Evolutionary conservation across 2,888 invertebrate species (phyloP), one percentile per base, ranked within the genome.

Genomic region (Luperina testacea): DNA sequence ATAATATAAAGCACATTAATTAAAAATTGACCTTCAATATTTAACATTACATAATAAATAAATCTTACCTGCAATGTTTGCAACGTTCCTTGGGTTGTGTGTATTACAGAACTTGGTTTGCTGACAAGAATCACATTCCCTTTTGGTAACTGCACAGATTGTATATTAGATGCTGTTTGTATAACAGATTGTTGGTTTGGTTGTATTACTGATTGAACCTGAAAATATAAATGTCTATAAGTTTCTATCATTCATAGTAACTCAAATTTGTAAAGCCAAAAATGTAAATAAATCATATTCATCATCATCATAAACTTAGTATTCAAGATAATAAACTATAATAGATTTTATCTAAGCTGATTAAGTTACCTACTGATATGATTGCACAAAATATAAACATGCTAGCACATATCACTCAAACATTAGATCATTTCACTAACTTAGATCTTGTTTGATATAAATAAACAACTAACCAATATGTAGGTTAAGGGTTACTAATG

Each of bases 161-260:
- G 98, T 90, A 98, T 97, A 94, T 98, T 98, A 76, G 98, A 98
- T 87, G 99, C 98, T 85, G 99, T 98, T 97, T 99, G 99, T 95
- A 99, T 99, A 75, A 99, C 99, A 88, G 99, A 99, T 94, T 99
- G 99, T 94, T 99, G 99, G 95, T 99, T 99, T 86, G 99, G 98
- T 97, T 99, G 99, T 95, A 99, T 99, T 86, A 99, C 99, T 91
- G 99, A 99, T 96, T 99, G 99, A 87, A 99, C 99, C 98, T 99
- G 97, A 77, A 97, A 95, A 80, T 71, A 82, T 86, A 87, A 86
- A 84, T 83, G 80, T 63, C 83, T 73, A 61, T 77, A 81, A 84
- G 67, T 68, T 48, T 51, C 13, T 27, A 42, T 13, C n/a, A 70
- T 57, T 61, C 15, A 48, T 48, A 73, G 0, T 24, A 67, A 42